Evolutionary conservation across 2,113 vertebrate species (phyloP).

Genomic region (Gallinago undulata): DNA sequence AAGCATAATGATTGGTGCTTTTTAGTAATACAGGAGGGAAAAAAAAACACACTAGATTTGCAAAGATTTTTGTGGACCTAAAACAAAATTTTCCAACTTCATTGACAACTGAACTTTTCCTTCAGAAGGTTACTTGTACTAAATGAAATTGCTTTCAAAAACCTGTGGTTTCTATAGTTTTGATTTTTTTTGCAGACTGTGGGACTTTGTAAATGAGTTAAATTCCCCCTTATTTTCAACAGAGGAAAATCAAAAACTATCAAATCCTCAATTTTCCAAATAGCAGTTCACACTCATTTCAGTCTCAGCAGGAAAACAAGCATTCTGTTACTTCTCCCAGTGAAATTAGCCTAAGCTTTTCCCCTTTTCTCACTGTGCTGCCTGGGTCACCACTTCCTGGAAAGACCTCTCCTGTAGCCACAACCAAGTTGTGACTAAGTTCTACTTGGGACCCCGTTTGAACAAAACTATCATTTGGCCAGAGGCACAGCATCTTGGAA

Average conservation of each 20-base stretch:
- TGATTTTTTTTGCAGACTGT: neutral
- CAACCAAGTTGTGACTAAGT: neutral
- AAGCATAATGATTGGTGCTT: neutral
- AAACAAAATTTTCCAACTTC: neutral
- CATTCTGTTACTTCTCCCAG: neutral
- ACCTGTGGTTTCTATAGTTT: neutral
- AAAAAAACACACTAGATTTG: neutral
- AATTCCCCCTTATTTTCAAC: neutral
- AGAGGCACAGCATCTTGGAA: neutral
- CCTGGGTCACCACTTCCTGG: neutral
- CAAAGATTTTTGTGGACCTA: neutral
- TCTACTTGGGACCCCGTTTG: neutral
- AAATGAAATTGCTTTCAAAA: conserved; percentile 6
- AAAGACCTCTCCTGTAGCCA: neutral
- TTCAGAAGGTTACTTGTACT: neutral
- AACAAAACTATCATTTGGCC: neutral
- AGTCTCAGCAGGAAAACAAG: neutral
- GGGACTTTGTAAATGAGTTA: neutral
- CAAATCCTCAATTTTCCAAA: neutral
- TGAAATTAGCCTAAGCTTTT: neutral
- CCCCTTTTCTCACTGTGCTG: neutral
- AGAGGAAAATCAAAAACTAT: neutral
- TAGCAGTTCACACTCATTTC: neutral
- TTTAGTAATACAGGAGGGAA: neutral
- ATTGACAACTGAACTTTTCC: neutral